Base-by-base conservation (phyloP, 2,888 invertebrate genomes). In the Branchipolynoe longqiensis region DNA sequence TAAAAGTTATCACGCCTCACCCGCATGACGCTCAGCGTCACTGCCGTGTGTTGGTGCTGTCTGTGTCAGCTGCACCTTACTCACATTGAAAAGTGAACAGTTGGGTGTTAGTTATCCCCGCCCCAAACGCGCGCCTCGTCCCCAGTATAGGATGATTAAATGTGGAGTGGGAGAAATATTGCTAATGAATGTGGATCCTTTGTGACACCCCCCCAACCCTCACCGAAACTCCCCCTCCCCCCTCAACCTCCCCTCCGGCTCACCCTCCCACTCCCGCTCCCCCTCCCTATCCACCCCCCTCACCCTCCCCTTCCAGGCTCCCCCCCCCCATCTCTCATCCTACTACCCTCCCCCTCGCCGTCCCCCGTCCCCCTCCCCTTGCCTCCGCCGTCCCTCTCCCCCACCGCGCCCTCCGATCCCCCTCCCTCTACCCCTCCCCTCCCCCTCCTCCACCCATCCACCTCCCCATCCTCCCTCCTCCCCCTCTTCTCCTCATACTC, bases 161-260 rank as follows among this genome's bases (percentile, higher is more conserved):
- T 78, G 78, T 33, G 6, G 58, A 3, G 31, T 41, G 31, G 28
- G 41, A 12, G 48, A 41, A 78, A 78, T 54, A 41, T 28, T 78
- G 78, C 54, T 78, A 78, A 78, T 78, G 78, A 78, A 78, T 78
- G 48, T 33, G 48, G 78, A 48, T 18, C 48, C 78, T 78, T 78
- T 78, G 78, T 78, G 78, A n/a, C 38, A 40, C 73, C 14, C 8
- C 73, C 73, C 73, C 73, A 14, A 28, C 69, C 69, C 33, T 36
- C 69, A 6, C 69, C 73, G 8, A 62, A 12, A 62, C 62, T 14
- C 62, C 8, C 62, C 12, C 28, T 14, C 8, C 6, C 38, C 6
- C 6, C 36, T 14, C 69, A 12, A 8, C 18, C 18, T 48, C n/a
- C 48, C 18, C 38, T 6, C 38, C n/a, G n/a, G n/a, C n/a, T n/a